Evolutionary conservation across 1,140 invertebrate species (phyloP).

Genomic region (Polypedilum pembai): DNA sequence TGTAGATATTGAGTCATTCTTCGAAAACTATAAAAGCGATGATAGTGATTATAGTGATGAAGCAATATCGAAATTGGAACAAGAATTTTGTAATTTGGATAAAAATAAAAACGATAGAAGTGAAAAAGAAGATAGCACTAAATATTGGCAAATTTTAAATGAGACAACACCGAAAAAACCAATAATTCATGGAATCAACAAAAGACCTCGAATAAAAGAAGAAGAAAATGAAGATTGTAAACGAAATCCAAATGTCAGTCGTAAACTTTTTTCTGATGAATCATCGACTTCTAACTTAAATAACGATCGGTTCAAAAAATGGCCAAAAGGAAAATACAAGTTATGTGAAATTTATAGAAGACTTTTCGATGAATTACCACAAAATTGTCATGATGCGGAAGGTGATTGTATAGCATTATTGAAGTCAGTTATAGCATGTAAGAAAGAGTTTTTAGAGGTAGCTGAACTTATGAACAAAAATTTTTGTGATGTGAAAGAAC

Average conservation of each 20-base stretch:
- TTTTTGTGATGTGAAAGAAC: constrained; percentile 36
- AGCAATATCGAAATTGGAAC: constrained; percentile 25
- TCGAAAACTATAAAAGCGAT: constrained; percentile 38
- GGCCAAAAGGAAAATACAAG: constrained; percentile 44
- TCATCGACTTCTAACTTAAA: constrained; percentile 29
- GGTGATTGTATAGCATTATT: constrained; percentile 52
- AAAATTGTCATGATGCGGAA: constrained; percentile 51
- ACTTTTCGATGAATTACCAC: constrained; percentile 43
- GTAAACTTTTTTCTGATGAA: constrained; percentile 31
- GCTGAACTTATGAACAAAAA: constrained; percentile 47
- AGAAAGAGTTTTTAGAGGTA: constrained; percentile 49
- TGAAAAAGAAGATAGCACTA: constrained; percentile 11
- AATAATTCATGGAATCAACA: constrained; percentile 23
- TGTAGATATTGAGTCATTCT: constrained; percentile 42
- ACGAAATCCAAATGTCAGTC: constrained; percentile 29
- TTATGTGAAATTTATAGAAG: constrained; percentile 48
- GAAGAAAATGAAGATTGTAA: constrained; percentile 5
- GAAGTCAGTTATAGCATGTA: constrained; percentile 47
- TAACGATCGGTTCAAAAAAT: constrained; percentile 29
- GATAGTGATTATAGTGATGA: constrained; percentile 2
- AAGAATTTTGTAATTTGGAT: not conserved
- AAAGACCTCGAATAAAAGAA: constrained; percentile 22
- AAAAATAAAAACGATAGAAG: not conserved
- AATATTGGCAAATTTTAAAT: constrained; percentile 38
- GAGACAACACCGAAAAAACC: constrained; percentile 43